A percentile compares a stretch with the other conserved stretches of the same genome.
Conservation (phyloP, 2,888 invertebrate species). For the Rutpela maculata region DNA sequence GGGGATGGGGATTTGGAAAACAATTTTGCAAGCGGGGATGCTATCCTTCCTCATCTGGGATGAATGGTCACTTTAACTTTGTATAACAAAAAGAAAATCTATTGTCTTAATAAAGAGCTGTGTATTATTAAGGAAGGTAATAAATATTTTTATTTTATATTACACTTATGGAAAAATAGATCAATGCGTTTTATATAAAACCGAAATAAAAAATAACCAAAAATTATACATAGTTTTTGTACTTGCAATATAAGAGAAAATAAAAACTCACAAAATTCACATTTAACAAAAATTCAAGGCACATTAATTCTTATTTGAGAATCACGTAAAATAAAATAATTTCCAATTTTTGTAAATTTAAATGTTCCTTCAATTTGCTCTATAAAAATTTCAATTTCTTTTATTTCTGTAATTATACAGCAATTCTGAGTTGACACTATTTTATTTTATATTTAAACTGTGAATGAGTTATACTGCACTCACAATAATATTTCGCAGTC, state of each 20-base stretch:
- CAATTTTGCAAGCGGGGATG: too few species aligned
- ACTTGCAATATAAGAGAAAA: neutral
- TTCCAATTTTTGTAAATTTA: neutral
- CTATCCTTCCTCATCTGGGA: too few species aligned
- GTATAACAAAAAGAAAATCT: too few species aligned
- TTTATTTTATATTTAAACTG: conserved; percentile 35
- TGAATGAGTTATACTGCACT: conserved; percentile 33
- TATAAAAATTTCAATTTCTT: neutral
- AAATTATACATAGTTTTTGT: too few species aligned
- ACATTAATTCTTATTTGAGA: neutral
- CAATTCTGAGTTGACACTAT: conserved; percentile 1
- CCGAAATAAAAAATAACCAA: too few species aligned
- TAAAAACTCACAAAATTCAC: neutral
- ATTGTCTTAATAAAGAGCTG: too few species aligned
- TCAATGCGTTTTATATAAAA: too few species aligned
- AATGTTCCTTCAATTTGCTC: neutral
- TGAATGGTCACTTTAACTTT: too few species aligned
- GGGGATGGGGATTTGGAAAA: too few species aligned
- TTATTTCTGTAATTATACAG: neutral
- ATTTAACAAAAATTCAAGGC: neutral
- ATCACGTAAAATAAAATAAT: neutral
- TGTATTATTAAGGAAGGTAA: too few species aligned
- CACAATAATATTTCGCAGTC: conserved; percentile 55
- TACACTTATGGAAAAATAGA: too few species aligned
- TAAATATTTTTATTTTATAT: too few species aligned